These are phyloP conservation scores for Cranoglanis bouderius DNA, from an alignment of 2,113 vertebrate genomes.

Conservation along the genomic window DNA sequence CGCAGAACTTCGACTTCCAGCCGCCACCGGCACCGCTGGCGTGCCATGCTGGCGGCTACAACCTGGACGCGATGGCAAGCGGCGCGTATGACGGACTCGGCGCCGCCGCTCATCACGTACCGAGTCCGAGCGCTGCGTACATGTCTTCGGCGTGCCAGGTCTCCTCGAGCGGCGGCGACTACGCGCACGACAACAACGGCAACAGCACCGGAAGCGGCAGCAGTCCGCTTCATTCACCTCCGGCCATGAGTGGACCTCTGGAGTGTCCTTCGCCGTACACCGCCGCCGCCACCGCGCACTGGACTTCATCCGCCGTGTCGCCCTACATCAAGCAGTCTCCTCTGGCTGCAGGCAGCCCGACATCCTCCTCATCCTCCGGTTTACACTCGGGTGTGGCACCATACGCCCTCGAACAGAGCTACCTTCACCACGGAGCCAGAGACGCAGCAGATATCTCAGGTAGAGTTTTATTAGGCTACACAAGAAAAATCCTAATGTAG, in stretches of 20 bases:
- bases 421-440: constrained; percentile 86
- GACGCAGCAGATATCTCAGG: constrained; percentile 87
- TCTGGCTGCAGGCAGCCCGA: constrained; percentile 74
- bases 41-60: constrained; percentile 84
- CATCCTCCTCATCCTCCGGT: constrained; percentile 76
- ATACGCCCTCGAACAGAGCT: constrained; percentile 89
- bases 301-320: constrained; percentile 84
- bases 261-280: constrained; percentile 89
- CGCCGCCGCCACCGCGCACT: constrained; percentile 82
- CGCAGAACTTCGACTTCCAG: constrained; percentile 93
- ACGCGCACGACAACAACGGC: constrained; percentile 83
- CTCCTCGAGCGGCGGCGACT: constrained; percentile 75
- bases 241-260: constrained; percentile 82
- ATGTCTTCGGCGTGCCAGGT: constrained; percentile 86
- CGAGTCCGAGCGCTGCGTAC: constrained; percentile 85
- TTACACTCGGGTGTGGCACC: constrained; percentile 83
- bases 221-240: constrained; percentile 86
- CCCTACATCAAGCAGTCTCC: constrained; percentile 92
- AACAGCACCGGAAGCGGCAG: constrained; percentile 79
- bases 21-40: constrained; percentile 80
- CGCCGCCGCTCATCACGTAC: constrained; percentile 80
- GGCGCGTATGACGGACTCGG: constrained; percentile 80
- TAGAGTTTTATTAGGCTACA: constrained; percentile 61
- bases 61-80: constrained; percentile 86
- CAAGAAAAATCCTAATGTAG: neutral